A percentile compares a stretch with the other conserved stretches of the same genome.
Conservation (phyloP, 2,113 vertebrate genomes). For the Todiramphus saurophagus region DNA sequence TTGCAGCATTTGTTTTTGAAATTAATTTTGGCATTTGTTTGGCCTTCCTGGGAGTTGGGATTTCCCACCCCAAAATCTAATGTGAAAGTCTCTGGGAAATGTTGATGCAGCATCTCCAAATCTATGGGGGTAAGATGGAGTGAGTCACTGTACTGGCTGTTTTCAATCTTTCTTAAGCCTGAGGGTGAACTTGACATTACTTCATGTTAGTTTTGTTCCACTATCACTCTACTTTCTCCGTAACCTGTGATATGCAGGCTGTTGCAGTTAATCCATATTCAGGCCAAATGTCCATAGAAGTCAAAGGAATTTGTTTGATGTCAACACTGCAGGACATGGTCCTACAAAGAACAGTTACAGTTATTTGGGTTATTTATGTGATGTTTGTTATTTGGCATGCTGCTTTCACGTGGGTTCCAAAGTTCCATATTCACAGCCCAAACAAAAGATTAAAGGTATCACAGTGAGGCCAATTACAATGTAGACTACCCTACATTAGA, state of each 20-base stretch:
- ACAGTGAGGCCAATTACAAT: neutral
- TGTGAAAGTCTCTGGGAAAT: neutral
- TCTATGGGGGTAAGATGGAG: neutral
- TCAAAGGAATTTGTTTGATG: neutral
- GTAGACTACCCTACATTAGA: neutral
- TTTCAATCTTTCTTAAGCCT: neutral
- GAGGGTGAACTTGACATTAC: neutral
- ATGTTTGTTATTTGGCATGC: neutral
- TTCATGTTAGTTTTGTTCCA: neutral
- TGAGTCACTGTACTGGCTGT: neutral
- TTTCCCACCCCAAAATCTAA: neutral
- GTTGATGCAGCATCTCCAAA: neutral
- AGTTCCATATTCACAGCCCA: neutral
- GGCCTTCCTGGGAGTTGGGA: constrained; percentile 1
- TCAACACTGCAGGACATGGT: neutral
- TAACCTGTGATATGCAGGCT: neutral
- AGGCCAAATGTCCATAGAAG: neutral
- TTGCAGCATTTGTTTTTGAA: neutral
- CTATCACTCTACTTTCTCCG: neutral
- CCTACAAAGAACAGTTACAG: neutral
- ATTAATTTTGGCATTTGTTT: constrained; percentile 46
- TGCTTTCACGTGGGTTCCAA: neutral
- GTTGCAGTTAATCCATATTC: neutral
- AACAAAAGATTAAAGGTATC: neutral
- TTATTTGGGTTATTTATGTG: neutral